phyloP scores from a whole-genome alignment of 92 coral and sea anemone genomes.

The Actinernus sp. region DNA sequence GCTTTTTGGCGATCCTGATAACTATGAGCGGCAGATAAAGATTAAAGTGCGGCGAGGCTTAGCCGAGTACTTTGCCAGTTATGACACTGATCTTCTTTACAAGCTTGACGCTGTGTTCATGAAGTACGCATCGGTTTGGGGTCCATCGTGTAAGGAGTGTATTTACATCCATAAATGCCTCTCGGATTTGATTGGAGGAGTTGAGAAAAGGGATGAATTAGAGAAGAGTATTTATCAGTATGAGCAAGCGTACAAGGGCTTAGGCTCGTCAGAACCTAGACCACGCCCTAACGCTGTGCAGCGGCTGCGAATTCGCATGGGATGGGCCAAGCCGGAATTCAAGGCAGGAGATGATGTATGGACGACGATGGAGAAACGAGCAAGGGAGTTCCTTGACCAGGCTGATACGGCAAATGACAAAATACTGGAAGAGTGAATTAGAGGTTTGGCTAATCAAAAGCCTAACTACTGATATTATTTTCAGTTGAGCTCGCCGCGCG shows the following conservation, averaged over 20 bases:
- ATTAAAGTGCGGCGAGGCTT: slow-evolving; percentile 63
- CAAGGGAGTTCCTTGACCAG: slow-evolving; percentile 48
- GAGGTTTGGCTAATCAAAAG: too few relatives aligned
- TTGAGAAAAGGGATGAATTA: slow-evolving; percentile 21
- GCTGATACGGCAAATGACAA: not conserved
- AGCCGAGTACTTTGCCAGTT: slow-evolving; percentile 80
- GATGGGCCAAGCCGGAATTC: slow-evolving; percentile 57
- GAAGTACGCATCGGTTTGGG: slow-evolving; percentile 75
- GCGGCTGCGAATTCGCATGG: slow-evolving; percentile 7
- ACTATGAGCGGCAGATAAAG: slow-evolving; percentile 64
- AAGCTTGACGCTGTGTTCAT: slow-evolving; percentile 87
- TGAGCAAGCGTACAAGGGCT: slow-evolving; percentile 34
- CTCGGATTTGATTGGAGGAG: slow-evolving; percentile 64
- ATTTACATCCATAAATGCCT: slow-evolving; percentile 68
- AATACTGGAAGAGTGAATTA: too few relatives aligned
- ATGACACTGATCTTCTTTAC: slow-evolving; percentile 68
- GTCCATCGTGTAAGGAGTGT: slow-evolving; percentile 78
- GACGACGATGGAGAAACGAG: slow-evolving; percentile 78
- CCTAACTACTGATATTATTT: too few relatives aligned
- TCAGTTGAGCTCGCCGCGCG: too few relatives aligned
- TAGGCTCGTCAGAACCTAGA: slow-evolving; percentile 11
- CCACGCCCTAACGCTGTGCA: slow-evolving; percentile 15
- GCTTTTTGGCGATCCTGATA: slow-evolving; percentile 64
- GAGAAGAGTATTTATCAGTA: slow-evolving; percentile 11
- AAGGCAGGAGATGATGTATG: slow-evolving; percentile 84